Percentiles rank a stretch among this genome's conserved stretches.
phyloP scores from a whole-genome alignment of 2,797 vertebrate species.

The Diceros bicornis region DNA sequence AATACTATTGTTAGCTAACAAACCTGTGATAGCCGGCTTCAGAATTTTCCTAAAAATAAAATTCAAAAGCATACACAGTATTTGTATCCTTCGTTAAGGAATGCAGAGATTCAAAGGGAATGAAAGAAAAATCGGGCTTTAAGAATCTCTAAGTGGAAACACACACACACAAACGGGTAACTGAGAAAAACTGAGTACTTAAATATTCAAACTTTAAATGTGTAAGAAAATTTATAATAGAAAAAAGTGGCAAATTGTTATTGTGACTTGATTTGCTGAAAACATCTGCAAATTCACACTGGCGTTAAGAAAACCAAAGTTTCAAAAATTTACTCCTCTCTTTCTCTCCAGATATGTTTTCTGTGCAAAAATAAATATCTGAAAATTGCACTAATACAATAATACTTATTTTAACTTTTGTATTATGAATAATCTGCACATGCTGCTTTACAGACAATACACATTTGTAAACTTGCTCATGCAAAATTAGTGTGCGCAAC shows the following conservation, averaged over 20 bases:
- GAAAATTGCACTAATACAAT: constrained; percentile 87
- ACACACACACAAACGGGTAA: constrained; percentile 69
- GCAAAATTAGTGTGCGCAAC: constrained; percentile 90
- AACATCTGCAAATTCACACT: constrained; percentile 82
- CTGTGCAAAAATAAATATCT: constrained; percentile 87
- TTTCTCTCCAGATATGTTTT: constrained; percentile 79
- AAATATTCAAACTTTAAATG: constrained; percentile 78
- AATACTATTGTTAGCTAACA: constrained; percentile 68
- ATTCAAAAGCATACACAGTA: constrained; percentile 71
- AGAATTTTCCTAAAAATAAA: constrained; percentile 77
- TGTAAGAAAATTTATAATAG: constrained; percentile 75
- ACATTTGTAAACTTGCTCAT: constrained; percentile 92
- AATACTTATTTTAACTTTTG: constrained; percentile 88
- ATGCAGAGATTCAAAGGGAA: constrained; percentile 64
- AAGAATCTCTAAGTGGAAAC: constrained; percentile 76
- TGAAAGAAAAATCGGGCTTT: constrained; percentile 69
- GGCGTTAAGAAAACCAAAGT: constrained; percentile 80
- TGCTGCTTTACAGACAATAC: constrained; percentile 92
- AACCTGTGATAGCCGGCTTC: constrained; percentile 62
- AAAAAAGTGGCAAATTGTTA: constrained; percentile 80
- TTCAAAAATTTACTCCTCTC: constrained; percentile 81
- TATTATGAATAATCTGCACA: constrained; percentile 90
- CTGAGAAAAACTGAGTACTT: constrained; percentile 76
- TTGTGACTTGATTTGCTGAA: constrained; percentile 77
- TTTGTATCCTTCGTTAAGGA: constrained; percentile 69